These are phyloP conservation scores for Xylophagus ater DNA, from an alignment of 2,888 invertebrate genomes.

Conservation along the genomic window DNA sequence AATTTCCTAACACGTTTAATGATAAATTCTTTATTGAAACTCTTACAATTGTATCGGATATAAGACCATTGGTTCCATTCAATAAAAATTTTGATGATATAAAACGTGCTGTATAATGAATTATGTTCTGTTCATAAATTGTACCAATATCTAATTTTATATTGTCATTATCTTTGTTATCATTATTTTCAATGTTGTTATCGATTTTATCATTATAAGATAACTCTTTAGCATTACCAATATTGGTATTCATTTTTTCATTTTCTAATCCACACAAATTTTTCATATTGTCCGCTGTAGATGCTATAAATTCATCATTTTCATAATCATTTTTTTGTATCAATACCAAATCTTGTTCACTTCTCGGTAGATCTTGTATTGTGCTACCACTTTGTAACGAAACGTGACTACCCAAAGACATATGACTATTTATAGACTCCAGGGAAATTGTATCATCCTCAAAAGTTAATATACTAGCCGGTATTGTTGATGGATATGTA, in stretches of 20 bases:
- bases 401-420: constrained; percentile 23
- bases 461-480: constrained; percentile 13
- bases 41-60: constrained; percentile 64
- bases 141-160: constrained; percentile 28
- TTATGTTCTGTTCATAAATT: constrained; percentile 33
- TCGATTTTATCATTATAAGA: background rate
- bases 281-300: too few relatives aligned
- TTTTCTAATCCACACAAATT: too few relatives aligned
- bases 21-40: constrained; percentile 88
- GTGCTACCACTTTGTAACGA: constrained; percentile 18
- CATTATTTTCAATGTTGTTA: background rate
- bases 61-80: constrained; percentile 43
- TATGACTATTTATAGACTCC: constrained; percentile 32
- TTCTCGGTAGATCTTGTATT: constrained; percentile 18
- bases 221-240: background rate
- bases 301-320: too few relatives aligned
- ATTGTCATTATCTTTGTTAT: constrained; percentile 1
- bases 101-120: constrained; percentile 34
- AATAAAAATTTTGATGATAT: constrained; percentile 34
- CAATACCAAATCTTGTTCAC: constrained; percentile 21
- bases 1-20: constrained; percentile 64
- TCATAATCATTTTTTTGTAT: constrained; percentile 14
- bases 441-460: constrained; percentile 31
- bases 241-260: background rate
- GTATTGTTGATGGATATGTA: constrained; percentile 21